A percentile compares a stretch with the other conserved stretches of the same genome.
These are phyloP conservation scores for Microplitis manilae DNA, from an alignment of 2,888 invertebrate species.

Conservation along the genomic window DNA sequence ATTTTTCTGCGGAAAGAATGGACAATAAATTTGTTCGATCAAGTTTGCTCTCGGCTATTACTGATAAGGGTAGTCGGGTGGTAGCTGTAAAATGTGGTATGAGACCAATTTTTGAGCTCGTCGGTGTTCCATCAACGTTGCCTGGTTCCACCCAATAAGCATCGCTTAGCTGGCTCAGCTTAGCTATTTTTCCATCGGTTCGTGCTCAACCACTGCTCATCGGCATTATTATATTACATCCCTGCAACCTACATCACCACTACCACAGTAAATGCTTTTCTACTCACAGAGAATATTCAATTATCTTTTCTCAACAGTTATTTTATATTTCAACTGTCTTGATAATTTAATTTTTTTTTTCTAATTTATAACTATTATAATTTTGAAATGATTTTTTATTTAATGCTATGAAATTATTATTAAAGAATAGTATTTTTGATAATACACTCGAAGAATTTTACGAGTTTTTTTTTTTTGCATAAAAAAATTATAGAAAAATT, in stretches of 20 bases:
- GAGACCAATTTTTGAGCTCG: slow-evolving; percentile 41
- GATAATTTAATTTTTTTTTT: background rate
- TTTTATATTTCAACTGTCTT: background rate
- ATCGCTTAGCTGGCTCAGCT: slow-evolving; percentile 44
- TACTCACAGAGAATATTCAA: slow-evolving; percentile 35
- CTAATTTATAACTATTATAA: too few relatives aligned
- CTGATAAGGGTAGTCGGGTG: slow-evolving; percentile 36
- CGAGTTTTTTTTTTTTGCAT: too few relatives aligned
- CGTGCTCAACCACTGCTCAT: slow-evolving; percentile 34
- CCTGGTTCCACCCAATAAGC: slow-evolving; percentile 47
- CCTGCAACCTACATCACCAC: slow-evolving; percentile 12
- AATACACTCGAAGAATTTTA: too few relatives aligned
- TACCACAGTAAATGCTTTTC: slow-evolving; percentile 27
- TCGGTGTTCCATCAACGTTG: slow-evolving; percentile 39
- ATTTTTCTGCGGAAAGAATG: slow-evolving; percentile 36
- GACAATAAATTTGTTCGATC: slow-evolving; percentile 36
- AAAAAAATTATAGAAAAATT: too few relatives aligned
- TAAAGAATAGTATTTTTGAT: too few relatives aligned
- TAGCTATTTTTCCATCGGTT: slow-evolving; percentile 29
- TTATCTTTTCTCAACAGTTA: slow-evolving; percentile 29
- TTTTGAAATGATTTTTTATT: too few relatives aligned
- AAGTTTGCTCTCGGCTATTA: slow-evolving; percentile 35
- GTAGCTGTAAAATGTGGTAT: slow-evolving; percentile 24
- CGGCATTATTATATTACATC: slow-evolving; percentile 33
- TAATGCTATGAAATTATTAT: too few relatives aligned